Base-by-base conservation (phyloP, 2,113 vertebrate species). In the Caranx melampygus region DNA sequence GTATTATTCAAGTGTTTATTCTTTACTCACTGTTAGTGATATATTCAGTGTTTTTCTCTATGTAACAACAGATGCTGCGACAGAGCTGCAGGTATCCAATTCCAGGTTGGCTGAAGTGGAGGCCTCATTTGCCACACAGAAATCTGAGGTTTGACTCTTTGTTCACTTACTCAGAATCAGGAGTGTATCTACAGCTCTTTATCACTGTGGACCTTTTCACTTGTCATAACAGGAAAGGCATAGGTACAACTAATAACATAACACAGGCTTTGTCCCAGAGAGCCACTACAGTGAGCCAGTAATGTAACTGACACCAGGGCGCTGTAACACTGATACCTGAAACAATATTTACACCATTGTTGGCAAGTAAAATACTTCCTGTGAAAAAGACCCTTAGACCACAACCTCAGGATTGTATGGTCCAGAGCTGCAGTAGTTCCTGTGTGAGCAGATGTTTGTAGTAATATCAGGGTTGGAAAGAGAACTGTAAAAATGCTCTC, bases 41-140 rank as follows among this genome's bases (percentile, higher is more conserved):
- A 21, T 49, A 7, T 33, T 12, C 33, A 2, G 5, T 10, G 12
- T 31, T 75, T 85, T 2, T 51, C 15, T 14, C 68, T 37, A 62
- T 91, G 89, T 37, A 6, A 60, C 72, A n/a, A 87, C 90, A 96
- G 97, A 96, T 92, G 92, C 95, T 73, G 72, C 93, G 26, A 94
- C 95, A 12, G 97, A 97, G 49, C 93, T 97, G 18, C 95, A 96
- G 0, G 89, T 96, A 37, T 96, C 97, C 85, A 96, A 94, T 91
- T 94, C 95, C 59, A 95, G 87, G 89, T 86, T 96, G 85, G 94
- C 90, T 66, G 96, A 98, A 82, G 74, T 96, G 68, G 97, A 99
- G 93, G 89, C 93, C 75, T 85, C 95, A 49, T 95, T 96, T 75
- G 21, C 94, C 73, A 31, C 95, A 64, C 96, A 96, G 75, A 97